phyloP scores from a whole-genome alignment of 2,888 invertebrate genomes.

The Ophion obscuratus region DNA sequence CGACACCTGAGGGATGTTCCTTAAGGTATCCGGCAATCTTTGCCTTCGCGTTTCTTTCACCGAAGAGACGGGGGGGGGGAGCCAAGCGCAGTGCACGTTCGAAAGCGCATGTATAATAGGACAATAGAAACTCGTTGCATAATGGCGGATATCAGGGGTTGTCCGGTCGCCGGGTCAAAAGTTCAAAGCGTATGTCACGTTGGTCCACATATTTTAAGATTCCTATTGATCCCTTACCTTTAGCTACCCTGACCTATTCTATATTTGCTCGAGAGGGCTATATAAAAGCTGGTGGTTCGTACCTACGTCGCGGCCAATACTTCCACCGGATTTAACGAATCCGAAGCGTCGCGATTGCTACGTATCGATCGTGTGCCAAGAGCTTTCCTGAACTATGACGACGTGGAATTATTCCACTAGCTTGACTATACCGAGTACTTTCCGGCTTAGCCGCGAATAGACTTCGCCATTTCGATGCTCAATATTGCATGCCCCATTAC shows the following conservation, averaged over 20 bases:
- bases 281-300: slow-evolving; percentile 19
- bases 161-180: slow-evolving; percentile 62
- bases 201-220: slow-evolving; percentile 64
- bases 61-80: background rate
- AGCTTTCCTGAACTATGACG: slow-evolving; percentile 1
- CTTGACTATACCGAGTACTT: slow-evolving; percentile 8
- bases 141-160: slow-evolving; percentile 42
- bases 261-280: slow-evolving; percentile 4
- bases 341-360: slow-evolving; percentile 9
- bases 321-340: slow-evolving; percentile 63
- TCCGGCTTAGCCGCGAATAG: slow-evolving; percentile 13
- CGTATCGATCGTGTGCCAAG: background rate
- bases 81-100: background rate
- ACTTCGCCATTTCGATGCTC: slow-evolving; percentile 4
- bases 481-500: background rate
- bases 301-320: slow-evolving; percentile 41
- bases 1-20: no score
- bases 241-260: slow-evolving; percentile 26
- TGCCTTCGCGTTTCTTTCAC: background rate
- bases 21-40: background rate
- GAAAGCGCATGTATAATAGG: background rate
- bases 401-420: background rate
- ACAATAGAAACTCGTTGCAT: slow-evolving; percentile 59
- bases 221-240: slow-evolving; percentile 57
- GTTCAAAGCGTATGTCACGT: slow-evolving; percentile 66